phyloP scores from a whole-genome alignment of 2,113 vertebrate species.

The Heteronetta atricapilla region DNA sequence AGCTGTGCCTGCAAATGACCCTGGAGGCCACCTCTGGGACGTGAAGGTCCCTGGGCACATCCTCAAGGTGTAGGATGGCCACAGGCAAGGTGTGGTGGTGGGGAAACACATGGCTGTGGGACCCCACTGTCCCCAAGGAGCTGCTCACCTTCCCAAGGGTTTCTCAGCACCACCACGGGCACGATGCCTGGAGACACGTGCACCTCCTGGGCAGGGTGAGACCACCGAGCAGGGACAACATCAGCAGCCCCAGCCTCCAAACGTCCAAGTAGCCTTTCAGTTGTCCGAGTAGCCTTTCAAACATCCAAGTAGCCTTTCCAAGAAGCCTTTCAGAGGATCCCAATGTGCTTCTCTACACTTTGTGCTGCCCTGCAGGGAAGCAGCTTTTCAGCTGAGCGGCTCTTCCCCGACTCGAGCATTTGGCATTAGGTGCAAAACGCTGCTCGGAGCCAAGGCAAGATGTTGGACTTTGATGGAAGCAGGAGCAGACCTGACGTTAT shows the following conservation, averaged over 20 bases:
- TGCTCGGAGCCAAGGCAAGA: background rate
- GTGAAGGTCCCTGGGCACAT: background rate
- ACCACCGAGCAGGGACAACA: too few species aligned
- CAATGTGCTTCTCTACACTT: background rate
- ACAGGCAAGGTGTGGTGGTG: background rate
- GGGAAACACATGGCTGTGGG: rapidly evolving
- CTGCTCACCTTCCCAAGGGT: background rate
- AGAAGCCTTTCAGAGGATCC: background rate
- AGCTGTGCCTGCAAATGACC: background rate
- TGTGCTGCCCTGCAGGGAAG: background rate
- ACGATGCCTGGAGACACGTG: rapidly evolving
- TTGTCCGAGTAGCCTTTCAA: background rate
- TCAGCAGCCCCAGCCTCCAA: background rate
- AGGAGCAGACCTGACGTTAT: background rate
- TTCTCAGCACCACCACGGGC: background rate
- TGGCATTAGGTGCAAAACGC: rapidly evolving
- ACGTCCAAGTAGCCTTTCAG: background rate
- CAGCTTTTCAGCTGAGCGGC: background rate
- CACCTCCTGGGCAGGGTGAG: background rate
- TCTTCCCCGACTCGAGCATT: background rate
- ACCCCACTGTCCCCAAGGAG: rapidly evolving
- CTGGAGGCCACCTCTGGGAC: background rate
- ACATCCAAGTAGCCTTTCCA: background rate
- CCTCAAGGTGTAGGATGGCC: background rate
- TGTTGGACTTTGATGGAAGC: background rate